A percentile compares a stretch with the other conserved stretches of the same genome.
These are phyloP conservation scores for Coracopsis vasa DNA, from an alignment of 2,113 vertebrate species.

Conservation along the genomic window DNA sequence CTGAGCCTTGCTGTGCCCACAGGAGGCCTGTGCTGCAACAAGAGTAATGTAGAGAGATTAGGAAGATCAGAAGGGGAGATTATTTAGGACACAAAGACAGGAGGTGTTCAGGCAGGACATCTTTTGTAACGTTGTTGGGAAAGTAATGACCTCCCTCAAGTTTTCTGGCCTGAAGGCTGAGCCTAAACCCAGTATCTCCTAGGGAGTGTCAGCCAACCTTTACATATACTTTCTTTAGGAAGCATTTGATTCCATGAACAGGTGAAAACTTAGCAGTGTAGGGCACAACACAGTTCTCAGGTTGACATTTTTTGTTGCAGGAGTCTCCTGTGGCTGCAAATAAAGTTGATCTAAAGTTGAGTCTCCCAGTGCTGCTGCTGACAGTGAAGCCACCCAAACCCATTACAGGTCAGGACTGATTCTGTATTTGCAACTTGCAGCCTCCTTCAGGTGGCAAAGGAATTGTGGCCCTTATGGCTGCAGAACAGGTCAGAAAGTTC, in stretches of 20 bases:
- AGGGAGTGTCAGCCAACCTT: neutral
- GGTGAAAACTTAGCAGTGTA: neutral
- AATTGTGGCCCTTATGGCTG: neutral
- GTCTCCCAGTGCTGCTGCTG: constrained; percentile 66
- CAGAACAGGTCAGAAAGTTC: neutral
- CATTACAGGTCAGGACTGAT: constrained; percentile 71
- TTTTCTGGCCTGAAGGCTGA: neutral
- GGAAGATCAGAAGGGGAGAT: neutral
- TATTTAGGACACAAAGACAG: neutral
- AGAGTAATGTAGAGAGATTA: neutral
- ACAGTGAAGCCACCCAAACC: constrained; percentile 78
- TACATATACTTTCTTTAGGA: neutral
- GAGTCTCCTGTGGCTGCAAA: neutral
- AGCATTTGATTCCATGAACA: neutral
- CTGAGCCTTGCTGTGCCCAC: neutral
- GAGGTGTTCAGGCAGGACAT: neutral
- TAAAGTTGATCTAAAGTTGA: constrained; percentile 66
- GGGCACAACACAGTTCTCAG: neutral
- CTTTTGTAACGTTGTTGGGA: neutral
- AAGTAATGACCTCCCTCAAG: neutral
- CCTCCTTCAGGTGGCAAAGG: neutral
- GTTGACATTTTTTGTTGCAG: constrained; percentile 29
- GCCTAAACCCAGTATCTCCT: neutral
- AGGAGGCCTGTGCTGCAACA: neutral
- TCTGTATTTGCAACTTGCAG: neutral